Base-by-base conservation (phyloP, 2,888 invertebrate species). In the Cephus nigrinus region DNA sequence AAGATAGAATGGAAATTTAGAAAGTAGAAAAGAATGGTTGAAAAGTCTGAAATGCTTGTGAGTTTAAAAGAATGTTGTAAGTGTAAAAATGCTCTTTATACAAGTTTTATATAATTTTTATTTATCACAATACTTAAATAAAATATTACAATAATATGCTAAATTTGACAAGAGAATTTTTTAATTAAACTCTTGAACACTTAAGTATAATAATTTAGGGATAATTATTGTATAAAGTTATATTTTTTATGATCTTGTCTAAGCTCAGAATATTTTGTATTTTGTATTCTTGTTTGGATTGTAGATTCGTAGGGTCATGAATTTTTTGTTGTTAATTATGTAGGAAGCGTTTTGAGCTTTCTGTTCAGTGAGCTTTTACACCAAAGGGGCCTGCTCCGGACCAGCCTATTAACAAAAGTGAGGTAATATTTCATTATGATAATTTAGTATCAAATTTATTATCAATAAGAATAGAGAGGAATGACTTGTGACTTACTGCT, bases 301-400 rank as follows among this genome's bases (percentile, higher is more conserved):
- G 1, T 23, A 23, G 2, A 55, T 40, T 5, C 5, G 9, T 40
- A 40, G 15, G 23, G 9, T 40, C 23, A 40, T 40, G 5, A 40
- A 15, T 40, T 15, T 40, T 5, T 9, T 71, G 55, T 12, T 74
- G 11, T 68, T 30, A n/a, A 71, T 23, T 11, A 31, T 33, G 5
- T 71, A 30, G 23, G 31, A 33, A 71, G 71, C 33, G 33, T 15
- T 71, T 71, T 15, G 71, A 71, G 71, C 30, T 36, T 34, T 11
- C 23, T 15, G n/a, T 68, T 72, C 72, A 78, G 32, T 36, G 78
- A 15, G 71, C 78, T 68, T 78, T 78, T n/a, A 78, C 68, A 33
- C 78, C 78, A 12, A 55, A 4, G 31, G 32, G 23, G 23, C 72
- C 40, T 40, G 34, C 23, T 73, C 75, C 78, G 11, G 78, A 12